A percentile compares a stretch with the other conserved stretches of the same genome.
phyloP scores from a whole-genome alignment of 1,140 invertebrate species.

The Bombus superbus region DNA sequence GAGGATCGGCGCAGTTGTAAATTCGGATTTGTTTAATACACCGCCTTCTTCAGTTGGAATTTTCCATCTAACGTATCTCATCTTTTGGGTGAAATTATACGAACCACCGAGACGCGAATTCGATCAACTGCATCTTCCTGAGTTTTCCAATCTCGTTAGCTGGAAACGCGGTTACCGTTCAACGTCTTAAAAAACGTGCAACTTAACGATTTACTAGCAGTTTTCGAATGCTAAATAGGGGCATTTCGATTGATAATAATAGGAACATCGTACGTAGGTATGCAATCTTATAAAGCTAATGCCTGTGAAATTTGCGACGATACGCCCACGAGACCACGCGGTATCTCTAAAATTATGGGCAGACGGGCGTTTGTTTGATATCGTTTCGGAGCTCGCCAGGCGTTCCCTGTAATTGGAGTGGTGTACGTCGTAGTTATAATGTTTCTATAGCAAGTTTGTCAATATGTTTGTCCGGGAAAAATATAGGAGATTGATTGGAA shows the following conservation, averaged over 20 bases:
- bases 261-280: too few species aligned
- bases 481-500: not conserved
- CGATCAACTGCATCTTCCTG: too few species aligned
- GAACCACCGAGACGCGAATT: not conserved
- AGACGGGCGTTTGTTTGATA: not conserved
- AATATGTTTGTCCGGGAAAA: not conserved
- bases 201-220: too few species aligned
- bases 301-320: constrained; percentile 20
- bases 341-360: not conserved
- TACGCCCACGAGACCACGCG: not conserved
- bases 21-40: not conserved
- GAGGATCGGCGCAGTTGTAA: too few species aligned
- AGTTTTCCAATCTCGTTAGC: too few species aligned
- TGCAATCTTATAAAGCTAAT: constrained; percentile 9
- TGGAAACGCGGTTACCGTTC: too few species aligned
- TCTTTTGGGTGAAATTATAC: not conserved
- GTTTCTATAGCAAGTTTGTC: not conserved
- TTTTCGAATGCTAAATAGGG: too few species aligned
- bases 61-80: not conserved
- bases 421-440: not conserved
- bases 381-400: not conserved
- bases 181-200: too few species aligned
- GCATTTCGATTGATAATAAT: too few species aligned
- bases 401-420: not conserved
- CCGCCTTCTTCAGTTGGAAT: not conserved